phyloP scores from a whole-genome alignment of 2,113 vertebrate genomes.

The Macrotus californicus region DNA sequence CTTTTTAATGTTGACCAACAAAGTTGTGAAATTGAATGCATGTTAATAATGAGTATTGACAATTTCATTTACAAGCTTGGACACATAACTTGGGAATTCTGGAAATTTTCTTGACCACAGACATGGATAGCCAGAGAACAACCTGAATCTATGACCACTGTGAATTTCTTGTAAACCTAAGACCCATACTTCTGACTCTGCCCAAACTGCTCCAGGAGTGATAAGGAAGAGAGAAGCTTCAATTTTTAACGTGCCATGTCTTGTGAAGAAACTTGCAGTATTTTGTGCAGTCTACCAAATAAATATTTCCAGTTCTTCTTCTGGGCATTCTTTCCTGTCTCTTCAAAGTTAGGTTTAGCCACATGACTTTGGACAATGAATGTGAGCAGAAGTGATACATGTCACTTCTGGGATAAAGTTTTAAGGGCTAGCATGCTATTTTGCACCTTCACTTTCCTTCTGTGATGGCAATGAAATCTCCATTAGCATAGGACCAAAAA shows the following conservation, averaged over 20 bases:
- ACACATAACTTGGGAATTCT: neutral
- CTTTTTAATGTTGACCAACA: slow-evolving; percentile 49
- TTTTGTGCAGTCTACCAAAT: neutral
- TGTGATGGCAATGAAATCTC: neutral
- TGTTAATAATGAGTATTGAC: slow-evolving; percentile 32
- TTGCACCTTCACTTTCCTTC: neutral
- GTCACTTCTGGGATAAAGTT: neutral
- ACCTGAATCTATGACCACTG: neutral
- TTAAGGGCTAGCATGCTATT: neutral
- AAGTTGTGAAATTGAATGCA: slow-evolving; percentile 38
- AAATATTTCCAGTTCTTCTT: neutral
- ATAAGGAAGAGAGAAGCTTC: neutral
- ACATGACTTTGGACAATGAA: neutral
- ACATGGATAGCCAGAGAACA: neutral
- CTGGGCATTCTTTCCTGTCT: neutral
- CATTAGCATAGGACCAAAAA: neutral
- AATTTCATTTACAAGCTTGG: slow-evolving; percentile 23
- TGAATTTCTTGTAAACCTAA: neutral
- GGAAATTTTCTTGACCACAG: neutral
- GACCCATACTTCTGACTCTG: neutral
- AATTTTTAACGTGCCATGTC: neutral
- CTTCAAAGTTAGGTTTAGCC: neutral
- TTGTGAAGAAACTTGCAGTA: neutral
- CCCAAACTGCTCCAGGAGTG: neutral
- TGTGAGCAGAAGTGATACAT: neutral